phyloP scores from a whole-genome alignment of 2,888 invertebrate species.

The Rhabditophanes sp. region DNA sequence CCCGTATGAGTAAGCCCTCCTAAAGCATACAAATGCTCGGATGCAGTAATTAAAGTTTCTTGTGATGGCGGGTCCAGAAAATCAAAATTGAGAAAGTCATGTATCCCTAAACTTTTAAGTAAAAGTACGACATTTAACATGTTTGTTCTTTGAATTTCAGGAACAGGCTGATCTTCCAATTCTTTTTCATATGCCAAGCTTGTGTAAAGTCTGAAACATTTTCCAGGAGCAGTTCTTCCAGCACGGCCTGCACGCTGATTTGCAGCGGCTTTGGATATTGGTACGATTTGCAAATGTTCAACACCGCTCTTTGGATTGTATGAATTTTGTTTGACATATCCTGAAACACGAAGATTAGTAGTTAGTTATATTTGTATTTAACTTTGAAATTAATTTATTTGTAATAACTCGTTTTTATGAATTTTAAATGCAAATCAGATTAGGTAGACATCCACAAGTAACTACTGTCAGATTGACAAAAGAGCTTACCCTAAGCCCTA shows the following conservation, averaged over 20 bases:
- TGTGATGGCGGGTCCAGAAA: conserved; percentile 94
- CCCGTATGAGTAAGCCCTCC: conserved; percentile 90
- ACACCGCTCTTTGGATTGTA: conserved; percentile 91
- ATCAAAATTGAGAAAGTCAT: conserved; percentile 92
- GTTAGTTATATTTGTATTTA: too few relatives aligned
- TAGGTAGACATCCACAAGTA: too few relatives aligned
- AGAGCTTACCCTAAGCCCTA: too few relatives aligned
- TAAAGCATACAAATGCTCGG: conserved; percentile 90
- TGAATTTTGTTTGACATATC: too few relatives aligned
- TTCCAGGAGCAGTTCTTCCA: conserved; percentile 67
- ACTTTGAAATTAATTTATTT: too few relatives aligned
- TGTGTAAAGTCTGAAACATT: conserved; percentile 92
- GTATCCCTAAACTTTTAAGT: conserved; percentile 85
- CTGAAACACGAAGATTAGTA: too few relatives aligned
- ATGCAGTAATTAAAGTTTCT: conserved; percentile 58
- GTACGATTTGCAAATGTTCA: conserved; percentile 94
- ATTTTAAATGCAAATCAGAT: too few relatives aligned
- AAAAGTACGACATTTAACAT: conserved; percentile 89
- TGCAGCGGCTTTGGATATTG: conserved; percentile 64
- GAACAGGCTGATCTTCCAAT: conserved; percentile 88
- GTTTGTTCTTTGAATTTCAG: conserved; percentile 94
- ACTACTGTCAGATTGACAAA: too few relatives aligned
- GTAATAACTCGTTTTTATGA: too few relatives aligned
- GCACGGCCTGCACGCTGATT: conserved; percentile 91
- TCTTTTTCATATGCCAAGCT: conserved; percentile 95